Conservation (phyloP, 2,113 vertebrate genomes). For the Hiodon alosoides region DNA sequence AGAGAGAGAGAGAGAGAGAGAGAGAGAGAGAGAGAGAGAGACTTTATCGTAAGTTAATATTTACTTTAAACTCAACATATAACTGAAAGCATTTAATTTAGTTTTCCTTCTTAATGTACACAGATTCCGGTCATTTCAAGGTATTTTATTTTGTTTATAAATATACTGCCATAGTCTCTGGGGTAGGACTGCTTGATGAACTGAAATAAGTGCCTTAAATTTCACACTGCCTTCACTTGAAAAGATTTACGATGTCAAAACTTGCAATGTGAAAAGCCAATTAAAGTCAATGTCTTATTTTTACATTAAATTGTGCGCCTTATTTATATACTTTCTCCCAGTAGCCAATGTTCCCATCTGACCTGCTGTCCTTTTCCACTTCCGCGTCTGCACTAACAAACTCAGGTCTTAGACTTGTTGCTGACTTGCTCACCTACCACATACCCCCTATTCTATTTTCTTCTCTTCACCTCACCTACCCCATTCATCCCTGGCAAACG, state of each 20-base stretch:
- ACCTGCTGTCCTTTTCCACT: too few relatives aligned
- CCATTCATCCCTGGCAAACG: too few relatives aligned
- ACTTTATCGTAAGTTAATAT: not conserved
- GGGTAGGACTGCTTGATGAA: not conserved
- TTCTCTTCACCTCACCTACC: too few relatives aligned
- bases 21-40: not conserved
- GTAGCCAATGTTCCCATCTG: too few relatives aligned
- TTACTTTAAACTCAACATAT: not conserved
- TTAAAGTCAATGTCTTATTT: conserved; percentile 67
- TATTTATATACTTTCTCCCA: not conserved
- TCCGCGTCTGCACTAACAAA: too few relatives aligned
- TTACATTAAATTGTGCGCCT: conserved; percentile 47
- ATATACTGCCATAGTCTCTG: not conserved
- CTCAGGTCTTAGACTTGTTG: too few relatives aligned
- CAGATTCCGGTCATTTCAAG: not conserved
- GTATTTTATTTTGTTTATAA: conserved; percentile 3
- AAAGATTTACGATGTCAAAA: conserved; percentile 38
- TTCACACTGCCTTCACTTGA: conserved; percentile 50
- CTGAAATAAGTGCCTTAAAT: conserved; percentile 15
- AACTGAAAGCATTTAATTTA: not conserved
- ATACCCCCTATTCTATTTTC: too few relatives aligned
- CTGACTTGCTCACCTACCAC: too few relatives aligned
- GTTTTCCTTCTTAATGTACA: not conserved
- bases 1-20: too few relatives aligned
- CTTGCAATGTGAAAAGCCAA: conserved; percentile 64